These are phyloP conservation scores for Saimiri boliviensis DNA, from an alignment of 2,113 vertebrate genomes.

Conservation along the genomic window DNA sequence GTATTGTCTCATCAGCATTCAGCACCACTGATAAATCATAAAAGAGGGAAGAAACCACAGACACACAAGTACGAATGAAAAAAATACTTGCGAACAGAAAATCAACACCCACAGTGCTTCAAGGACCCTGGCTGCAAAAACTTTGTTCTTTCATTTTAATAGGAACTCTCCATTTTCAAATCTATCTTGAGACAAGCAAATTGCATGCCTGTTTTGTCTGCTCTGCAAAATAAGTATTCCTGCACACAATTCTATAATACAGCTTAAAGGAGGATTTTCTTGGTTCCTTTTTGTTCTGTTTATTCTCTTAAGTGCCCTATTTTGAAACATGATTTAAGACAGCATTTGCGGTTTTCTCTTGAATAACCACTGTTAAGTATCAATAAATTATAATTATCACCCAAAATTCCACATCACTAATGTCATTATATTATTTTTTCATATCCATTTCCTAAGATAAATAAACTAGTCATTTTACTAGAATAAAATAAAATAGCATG, in stretches of 20 bases:
- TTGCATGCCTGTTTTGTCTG: not conserved
- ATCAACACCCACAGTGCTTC: not conserved
- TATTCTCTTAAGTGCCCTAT: not conserved
- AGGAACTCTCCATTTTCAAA: not conserved
- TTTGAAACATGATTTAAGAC: not conserved
- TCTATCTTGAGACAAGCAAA: not conserved
- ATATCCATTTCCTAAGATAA: not conserved
- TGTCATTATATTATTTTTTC: not conserved
- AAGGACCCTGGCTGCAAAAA: not conserved
- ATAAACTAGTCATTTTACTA: not conserved
- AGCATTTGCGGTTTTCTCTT: not conserved
- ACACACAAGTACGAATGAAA: not conserved
- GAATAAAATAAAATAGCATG: not conserved
- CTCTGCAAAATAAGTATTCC: not conserved
- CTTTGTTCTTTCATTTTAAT: not conserved
- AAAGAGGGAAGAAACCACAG: not conserved
- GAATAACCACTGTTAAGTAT: not conserved
- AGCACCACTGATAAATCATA: not conserved
- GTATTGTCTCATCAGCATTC: constrained; percentile 30
- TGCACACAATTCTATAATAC: not conserved
- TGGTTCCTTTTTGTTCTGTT: not conserved
- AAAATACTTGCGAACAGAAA: not conserved
- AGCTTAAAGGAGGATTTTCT: not conserved
- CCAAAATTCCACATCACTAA: not conserved
- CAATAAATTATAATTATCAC: not conserved